Evolutionary conservation across 2,113 vertebrate genomes (phyloP).

Genomic region (Mohoua ochrocephala): DNA sequence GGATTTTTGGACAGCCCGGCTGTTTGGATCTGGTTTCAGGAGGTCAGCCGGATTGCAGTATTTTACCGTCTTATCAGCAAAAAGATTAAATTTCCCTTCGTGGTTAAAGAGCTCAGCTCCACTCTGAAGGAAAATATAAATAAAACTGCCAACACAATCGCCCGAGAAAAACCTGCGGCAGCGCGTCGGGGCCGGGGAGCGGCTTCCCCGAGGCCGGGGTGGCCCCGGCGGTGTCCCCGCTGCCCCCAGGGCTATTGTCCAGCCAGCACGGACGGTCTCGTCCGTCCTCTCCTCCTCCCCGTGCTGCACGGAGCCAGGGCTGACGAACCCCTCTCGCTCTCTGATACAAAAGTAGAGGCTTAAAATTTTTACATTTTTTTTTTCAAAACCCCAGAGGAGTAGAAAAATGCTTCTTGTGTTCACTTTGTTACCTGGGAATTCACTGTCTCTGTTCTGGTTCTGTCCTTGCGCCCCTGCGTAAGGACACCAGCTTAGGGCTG

Average conservation of each 20-base stretch:
- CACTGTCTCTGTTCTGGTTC: too few species aligned
- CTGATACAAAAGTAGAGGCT: background rate
- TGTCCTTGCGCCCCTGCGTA: background rate
- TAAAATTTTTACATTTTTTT: background rate
- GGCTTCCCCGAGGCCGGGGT: background rate
- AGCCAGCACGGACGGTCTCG: rapidly evolving
- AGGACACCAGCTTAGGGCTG: background rate
- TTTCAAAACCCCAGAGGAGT: background rate
- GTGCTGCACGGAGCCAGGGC: rapidly evolving
- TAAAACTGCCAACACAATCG: background rate
- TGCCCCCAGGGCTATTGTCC: background rate
- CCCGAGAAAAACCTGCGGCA: background rate
- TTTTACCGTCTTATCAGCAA: constrained; percentile 49
- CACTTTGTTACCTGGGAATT: background rate
- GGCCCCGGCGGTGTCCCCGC: rapidly evolving
- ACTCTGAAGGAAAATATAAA: constrained; percentile 11
- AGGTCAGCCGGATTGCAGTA: constrained; percentile 38
- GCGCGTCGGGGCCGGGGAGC: background rate
- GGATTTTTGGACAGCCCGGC: constrained; percentile 38
- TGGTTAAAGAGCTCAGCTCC: background rate
- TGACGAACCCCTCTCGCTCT: background rate
- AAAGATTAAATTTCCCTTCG: constrained; percentile 40
- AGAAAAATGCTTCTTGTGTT: background rate
- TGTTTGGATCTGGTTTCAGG: constrained; percentile 16
- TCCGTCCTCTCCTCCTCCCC: rapidly evolving